A percentile compares a stretch with the other conserved stretches of the same genome.
These are phyloP conservation scores for Deilephila elpenor DNA, from an alignment of 2,888 invertebrate genomes.

Conservation along the genomic window DNA sequence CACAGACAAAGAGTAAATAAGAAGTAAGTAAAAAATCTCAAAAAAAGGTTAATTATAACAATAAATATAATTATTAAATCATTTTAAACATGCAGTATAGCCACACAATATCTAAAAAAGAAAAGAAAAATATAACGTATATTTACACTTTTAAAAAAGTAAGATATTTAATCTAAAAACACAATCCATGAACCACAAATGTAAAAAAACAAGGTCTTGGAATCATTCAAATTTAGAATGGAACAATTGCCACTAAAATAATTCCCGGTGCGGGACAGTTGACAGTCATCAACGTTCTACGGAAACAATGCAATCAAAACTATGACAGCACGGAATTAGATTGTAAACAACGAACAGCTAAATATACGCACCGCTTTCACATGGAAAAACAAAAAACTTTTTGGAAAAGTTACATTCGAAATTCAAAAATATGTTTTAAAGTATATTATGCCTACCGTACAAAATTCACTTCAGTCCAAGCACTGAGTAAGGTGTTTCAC, in stretches of 20 bases:
- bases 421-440: not conserved
- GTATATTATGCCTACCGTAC: slow-evolving; percentile 31
- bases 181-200: too few relatives aligned
- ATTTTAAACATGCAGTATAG: too few relatives aligned
- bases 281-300: slow-evolving; percentile 47
- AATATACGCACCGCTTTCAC: not conserved
- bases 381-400: not conserved
- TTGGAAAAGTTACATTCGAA: too few relatives aligned
- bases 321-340: slow-evolving; percentile 44
- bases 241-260: not conserved
- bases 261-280: slow-evolving; percentile 28
- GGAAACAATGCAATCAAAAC: slow-evolving; percentile 44
- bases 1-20: too few relatives aligned
- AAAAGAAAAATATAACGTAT: too few relatives aligned
- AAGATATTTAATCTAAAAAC: too few relatives aligned
- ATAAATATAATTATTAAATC: too few relatives aligned
- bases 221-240: not conserved
- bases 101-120: too few relatives aligned
- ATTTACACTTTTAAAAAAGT: too few relatives aligned
- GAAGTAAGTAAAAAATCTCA: too few relatives aligned
- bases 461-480: slow-evolving; percentile 43
- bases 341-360: not conserved
- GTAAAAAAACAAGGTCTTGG: too few relatives aligned
- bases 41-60: too few relatives aligned
- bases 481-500: slow-evolving; percentile 37